A percentile compares a stretch with the other conserved stretches of the same genome.
These are phyloP conservation scores for Podargus strigoides DNA, from an alignment of 2,797 vertebrate species.

Conservation along the genomic window DNA sequence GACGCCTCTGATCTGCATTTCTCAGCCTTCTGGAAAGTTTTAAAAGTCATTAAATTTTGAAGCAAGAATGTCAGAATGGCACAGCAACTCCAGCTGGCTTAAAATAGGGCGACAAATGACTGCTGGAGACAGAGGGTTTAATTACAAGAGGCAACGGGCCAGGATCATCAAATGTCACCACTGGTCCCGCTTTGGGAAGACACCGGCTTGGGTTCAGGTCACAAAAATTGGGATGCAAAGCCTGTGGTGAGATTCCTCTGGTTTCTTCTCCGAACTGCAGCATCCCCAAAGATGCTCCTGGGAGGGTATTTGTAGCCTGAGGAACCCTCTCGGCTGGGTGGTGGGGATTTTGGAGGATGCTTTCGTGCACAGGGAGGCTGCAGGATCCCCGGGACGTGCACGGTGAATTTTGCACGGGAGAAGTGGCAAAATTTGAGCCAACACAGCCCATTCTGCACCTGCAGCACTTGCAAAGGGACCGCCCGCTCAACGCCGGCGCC, in stretches of 20 bases:
- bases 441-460: accelerated
- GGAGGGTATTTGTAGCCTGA: background rate
- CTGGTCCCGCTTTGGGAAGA: background rate
- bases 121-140: background rate
- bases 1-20: accelerated
- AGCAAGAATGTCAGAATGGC: background rate
- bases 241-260: background rate
- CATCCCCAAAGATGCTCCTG: background rate
- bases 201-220: accelerated
- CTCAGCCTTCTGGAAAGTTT: background rate
- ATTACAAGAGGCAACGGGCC: background rate
- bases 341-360: background rate
- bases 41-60: slow-evolving; percentile 8
- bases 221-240: accelerated
- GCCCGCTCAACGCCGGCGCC: background rate
- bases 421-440: background rate
- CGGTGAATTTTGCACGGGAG: background rate
- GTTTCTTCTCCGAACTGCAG: background rate
- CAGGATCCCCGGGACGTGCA: background rate
- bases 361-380: background rate
- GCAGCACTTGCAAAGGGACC: accelerated
- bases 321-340: accelerated
- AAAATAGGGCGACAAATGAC: slow-evolving; percentile 5
- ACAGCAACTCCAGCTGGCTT: background rate
- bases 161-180: background rate